Evolutionary conservation across 2,888 invertebrate species (phyloP).

Genomic region (Pimpla rufipes): DNA sequence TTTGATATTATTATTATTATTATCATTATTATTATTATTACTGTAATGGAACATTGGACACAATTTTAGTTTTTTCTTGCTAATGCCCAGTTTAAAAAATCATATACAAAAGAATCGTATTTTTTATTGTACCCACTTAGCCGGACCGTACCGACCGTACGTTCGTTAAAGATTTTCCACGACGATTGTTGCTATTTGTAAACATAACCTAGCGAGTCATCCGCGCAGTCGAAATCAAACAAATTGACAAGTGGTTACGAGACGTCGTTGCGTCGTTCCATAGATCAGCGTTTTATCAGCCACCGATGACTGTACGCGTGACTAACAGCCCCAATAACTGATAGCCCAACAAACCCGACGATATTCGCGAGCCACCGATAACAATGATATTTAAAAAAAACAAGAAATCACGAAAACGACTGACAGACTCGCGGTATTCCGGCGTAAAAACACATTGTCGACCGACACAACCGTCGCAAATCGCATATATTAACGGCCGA

Average conservation of each 20-base stretch:
- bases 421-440: not conserved
- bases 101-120: not conserved
- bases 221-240: not conserved
- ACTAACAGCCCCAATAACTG: constrained; percentile 51
- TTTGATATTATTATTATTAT: too few relatives aligned
- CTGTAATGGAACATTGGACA: too few relatives aligned
- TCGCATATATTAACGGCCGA: not conserved
- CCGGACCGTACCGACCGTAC: not conserved
- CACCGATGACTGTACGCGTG: constrained; percentile 37
- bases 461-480: not conserved
- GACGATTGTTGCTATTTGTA: constrained; percentile 30
- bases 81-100: too few relatives aligned
- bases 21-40: too few relatives aligned
- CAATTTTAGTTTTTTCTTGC: too few relatives aligned
- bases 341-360: constrained; percentile 22
- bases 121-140: not conserved
- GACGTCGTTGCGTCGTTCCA: not conserved
- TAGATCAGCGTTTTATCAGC: constrained; percentile 8
- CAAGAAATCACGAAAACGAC: not conserved
- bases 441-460: not conserved
- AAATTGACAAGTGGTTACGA: constrained; percentile 2
- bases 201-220: constrained; percentile 59
- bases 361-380: not conserved
- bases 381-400: not conserved
- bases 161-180: not conserved